These are phyloP conservation scores for Listronotus oregonensis DNA, from an alignment of 1,140 invertebrate species.

Conservation along the genomic window DNA sequence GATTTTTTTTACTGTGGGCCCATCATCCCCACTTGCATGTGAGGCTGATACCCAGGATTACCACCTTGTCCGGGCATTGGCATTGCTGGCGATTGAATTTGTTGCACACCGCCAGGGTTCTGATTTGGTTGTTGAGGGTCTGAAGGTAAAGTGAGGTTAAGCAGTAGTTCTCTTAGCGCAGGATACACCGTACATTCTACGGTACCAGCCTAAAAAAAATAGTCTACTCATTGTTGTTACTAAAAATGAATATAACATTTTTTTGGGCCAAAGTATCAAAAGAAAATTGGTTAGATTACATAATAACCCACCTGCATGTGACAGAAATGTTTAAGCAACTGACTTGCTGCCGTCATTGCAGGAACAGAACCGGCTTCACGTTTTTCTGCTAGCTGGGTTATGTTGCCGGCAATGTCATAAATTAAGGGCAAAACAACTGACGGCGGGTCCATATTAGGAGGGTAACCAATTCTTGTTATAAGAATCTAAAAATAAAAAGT, in stretches of 20 bases:
- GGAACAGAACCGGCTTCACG: conserved; percentile 65
- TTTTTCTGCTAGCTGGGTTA: conserved; percentile 84
- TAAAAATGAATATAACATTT: too few relatives aligned
- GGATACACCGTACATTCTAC: conserved; percentile 86
- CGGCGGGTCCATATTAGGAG: conserved; percentile 70
- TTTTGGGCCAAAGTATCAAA: too few relatives aligned
- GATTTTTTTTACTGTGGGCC: conserved; percentile 46
- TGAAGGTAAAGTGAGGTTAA: conserved; percentile 73
- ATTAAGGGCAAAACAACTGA: conserved; percentile 85
- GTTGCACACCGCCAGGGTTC: conserved; percentile 58
- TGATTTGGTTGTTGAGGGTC: conserved; percentile 56
- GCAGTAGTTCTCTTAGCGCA: conserved; percentile 82
- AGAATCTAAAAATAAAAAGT: conserved; percentile 68
- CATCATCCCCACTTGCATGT: conserved; percentile 63
- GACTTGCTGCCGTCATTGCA: conserved; percentile 67
- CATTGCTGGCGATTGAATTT: conserved; percentile 62
- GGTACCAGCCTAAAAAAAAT: conserved; percentile 37
- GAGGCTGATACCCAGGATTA: conserved; percentile 57
- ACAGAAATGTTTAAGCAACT: conserved; percentile 69
- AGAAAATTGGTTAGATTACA: too few relatives aligned
- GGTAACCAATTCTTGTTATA: conserved; percentile 76
- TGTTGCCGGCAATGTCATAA: conserved; percentile 84
- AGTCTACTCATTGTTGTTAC: too few relatives aligned
- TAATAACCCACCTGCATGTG: conserved; percentile 60
- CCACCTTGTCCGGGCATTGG: conserved; percentile 58